Conservation (phyloP, 2,113 vertebrate species). For the Alligator sinensis region DNA sequence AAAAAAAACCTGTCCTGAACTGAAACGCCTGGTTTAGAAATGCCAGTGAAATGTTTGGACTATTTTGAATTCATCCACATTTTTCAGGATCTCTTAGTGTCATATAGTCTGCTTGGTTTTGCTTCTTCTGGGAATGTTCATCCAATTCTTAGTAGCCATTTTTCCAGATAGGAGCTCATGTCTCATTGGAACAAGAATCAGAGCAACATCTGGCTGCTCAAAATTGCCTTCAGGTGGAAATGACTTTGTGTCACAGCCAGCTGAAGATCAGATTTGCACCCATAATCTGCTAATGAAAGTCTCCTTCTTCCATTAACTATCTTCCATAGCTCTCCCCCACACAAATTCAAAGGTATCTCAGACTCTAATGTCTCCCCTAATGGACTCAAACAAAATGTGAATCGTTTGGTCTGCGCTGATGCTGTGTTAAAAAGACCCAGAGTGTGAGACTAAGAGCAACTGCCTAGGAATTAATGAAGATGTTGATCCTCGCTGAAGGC, state of each 20-base stretch:
- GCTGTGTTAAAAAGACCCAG: background rate
- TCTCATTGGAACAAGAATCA: background rate
- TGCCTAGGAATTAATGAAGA: background rate
- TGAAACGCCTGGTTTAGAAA: background rate
- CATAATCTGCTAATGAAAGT: background rate
- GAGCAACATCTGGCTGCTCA: background rate
- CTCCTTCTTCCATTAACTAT: background rate
- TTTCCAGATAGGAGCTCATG: background rate
- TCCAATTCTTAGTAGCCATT: too few relatives aligned
- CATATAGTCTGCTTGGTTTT: too few relatives aligned
- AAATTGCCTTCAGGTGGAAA: background rate
- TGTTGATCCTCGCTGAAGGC: constrained; percentile 5
- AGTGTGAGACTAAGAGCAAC: background rate
- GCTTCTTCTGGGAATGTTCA: background rate
- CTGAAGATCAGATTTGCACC: background rate
- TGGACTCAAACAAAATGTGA: background rate
- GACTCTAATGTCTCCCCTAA: background rate
- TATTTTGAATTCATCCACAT: background rate
- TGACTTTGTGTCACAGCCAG: background rate
- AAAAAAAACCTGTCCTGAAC: too few relatives aligned
- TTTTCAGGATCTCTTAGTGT: too few relatives aligned
- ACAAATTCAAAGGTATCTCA: background rate
- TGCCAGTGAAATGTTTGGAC: constrained; percentile 59
- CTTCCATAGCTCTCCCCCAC: background rate
- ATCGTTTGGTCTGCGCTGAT: background rate